Evolutionary conservation across 2,113 vertebrate species (phyloP), one percentile per base, ranked within the genome.

Genomic region (Caranx melampygus): DNA sequence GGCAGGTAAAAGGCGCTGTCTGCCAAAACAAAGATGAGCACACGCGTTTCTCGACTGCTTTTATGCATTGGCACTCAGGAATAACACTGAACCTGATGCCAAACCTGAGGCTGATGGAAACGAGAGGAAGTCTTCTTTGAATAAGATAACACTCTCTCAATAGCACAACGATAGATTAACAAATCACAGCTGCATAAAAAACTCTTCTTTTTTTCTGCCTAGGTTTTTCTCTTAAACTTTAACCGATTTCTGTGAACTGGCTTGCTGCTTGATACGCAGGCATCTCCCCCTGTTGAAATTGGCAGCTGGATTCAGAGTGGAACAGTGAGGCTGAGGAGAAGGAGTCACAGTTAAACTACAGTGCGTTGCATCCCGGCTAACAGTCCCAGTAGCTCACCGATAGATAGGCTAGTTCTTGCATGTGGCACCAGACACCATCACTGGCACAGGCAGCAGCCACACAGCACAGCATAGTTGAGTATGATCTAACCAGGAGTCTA

Each of bases 361-460:
- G 74, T 54, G 52, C 78, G 58, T 59, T 44, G 51, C 68, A 84
- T 83, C 64, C 49, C 62, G 54, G 60, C 65, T 31, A 65, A 55
- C n/a, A 13, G 72, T 72, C 68, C 72, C 85, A 65, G 12, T 20
- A 68, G 72, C 59, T 78, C 75, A 81, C 70, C 55, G 79, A 78
- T 6, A 64, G 70, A 72, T 69, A 42, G 35, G 40, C 40, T 65
- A 42, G 42, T 66, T 80, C 20, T 65, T 63, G 59, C 40, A 69
- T 79, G 66, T 51, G 49, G 72, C 54, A 26, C 72, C 26, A 52
- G 71, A 72, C 12, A 20, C 70, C 73, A 42, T 49, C 20, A 21
- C 69, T 72, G 69, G 66, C 59, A 57, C 62, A 65, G 31, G 31
- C 54, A 49, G 10, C 47, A 20, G 65, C 75, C 34, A 47, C 59